A percentile compares a stretch with the other conserved stretches of the same genome.
Evolutionary conservation across 2,113 vertebrate genomes (phyloP).

Genomic region (Poeciliopsis turrubarensis): DNA sequence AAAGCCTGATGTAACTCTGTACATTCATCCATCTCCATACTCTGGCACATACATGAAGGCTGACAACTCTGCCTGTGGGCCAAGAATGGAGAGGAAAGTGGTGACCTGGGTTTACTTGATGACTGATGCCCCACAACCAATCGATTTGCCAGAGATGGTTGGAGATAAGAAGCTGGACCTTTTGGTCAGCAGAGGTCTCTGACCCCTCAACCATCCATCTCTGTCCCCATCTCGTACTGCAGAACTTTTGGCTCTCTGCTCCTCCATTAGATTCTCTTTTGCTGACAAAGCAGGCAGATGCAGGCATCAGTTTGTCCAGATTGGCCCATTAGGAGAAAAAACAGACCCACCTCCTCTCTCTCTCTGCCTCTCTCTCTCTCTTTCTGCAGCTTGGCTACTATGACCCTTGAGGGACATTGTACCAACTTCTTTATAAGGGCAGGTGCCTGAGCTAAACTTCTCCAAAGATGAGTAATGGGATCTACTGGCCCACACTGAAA

Average conservation of each 20-base stretch:
- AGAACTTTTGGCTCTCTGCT: slow-evolving; percentile 77
- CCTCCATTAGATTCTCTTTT: slow-evolving; percentile 79
- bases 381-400: slow-evolving; percentile 45
- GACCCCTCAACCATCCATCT: slow-evolving; percentile 91
- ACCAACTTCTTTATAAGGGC: slow-evolving; percentile 61
- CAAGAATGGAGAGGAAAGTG: slow-evolving; percentile 42
- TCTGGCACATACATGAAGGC: slow-evolving; percentile 52
- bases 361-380: slow-evolving; percentile 2
- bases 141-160: slow-evolving; percentile 86
- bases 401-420: slow-evolving; percentile 63
- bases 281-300: slow-evolving; percentile 87
- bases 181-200: slow-evolving; percentile 81
- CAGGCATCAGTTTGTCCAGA: slow-evolving; percentile 74
- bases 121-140: slow-evolving; percentile 92
- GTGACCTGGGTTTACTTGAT: slow-evolving; percentile 62
- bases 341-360: slow-evolving; percentile 54
- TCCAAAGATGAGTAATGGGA: slow-evolving; percentile 78
- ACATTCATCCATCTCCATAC: slow-evolving; percentile 51
- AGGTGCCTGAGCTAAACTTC: slow-evolving; percentile 68
- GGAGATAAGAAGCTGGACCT: slow-evolving; percentile 86
- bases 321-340: slow-evolving; percentile 52
- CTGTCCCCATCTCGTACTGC: slow-evolving; percentile 81
- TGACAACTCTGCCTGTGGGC: slow-evolving; percentile 46
- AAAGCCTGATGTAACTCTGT: not conserved
- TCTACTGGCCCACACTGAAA: slow-evolving; percentile 72